Base-by-base conservation (phyloP, 2,888 invertebrate genomes). In the Cephus pygmeus region DNA sequence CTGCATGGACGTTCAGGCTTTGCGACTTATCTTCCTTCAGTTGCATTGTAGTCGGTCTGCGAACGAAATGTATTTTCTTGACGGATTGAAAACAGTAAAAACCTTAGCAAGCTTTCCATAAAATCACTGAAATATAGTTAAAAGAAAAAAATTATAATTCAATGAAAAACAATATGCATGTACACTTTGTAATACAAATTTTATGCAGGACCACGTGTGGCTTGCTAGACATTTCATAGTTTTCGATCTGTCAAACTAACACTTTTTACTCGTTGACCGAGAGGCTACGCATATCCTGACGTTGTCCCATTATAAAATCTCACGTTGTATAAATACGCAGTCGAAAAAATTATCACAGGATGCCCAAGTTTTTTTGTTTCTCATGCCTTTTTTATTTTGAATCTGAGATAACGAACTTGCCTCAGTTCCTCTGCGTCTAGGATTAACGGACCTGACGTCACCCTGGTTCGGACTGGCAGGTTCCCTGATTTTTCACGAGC, bases 1-100 rank as follows among this genome's bases (percentile, higher is more conserved):
- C 85, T 83, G 88, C 88, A 88, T 88, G 88, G 80, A 82, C 77
- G 78, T 81, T 82, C 34, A 11, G 85, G 85, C 86, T 88, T 88
- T 85, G 85, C 83, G 82, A 83, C 83, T 75, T 78, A 12, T 34
- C 74, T n/a, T 23, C 23, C 4, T 74, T 74, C 34, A 35, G 15
- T 74, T 74, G 35, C 74, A 74, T 74, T 34, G 30, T 56, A 23
- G 9, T 56, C 23, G 23, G 56, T 56, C 23, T 15, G 2, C 56
- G 9, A 56, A 6, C 23, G 56, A 56, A 23, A 9, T 23, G 9
- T 23, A 23, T 56, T 56, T 56, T 56, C 56, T 56, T 56, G 23
- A 23, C 56, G 2, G 9, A 56, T 56, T 23, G 23, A 56, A 56
- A 56, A 23, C 9, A 56, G 23, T 56, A 56, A 56, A 23, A 56